Evolutionary conservation across 2,888 invertebrate genomes (phyloP).

Genomic region (Eretmocerus hayati): DNA sequence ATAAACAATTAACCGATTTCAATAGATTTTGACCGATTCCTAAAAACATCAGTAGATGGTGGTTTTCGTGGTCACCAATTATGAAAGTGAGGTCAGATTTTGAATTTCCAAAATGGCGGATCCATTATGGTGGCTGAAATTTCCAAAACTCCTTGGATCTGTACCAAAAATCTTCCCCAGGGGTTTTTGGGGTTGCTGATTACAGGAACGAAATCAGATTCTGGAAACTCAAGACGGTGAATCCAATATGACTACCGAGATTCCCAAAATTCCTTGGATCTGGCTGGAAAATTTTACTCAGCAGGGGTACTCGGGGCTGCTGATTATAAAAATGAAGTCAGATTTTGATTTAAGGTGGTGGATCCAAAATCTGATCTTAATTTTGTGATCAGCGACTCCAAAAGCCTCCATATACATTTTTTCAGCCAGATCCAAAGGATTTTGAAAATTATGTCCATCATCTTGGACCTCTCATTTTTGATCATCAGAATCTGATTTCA

Average conservation of each 20-base stretch:
- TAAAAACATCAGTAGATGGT: not conserved
- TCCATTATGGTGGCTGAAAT: not conserved
- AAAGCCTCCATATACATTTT: not conserved
- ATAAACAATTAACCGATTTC: no score
- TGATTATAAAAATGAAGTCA: not conserved
- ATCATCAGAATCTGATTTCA: not conserved
- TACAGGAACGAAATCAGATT: not conserved
- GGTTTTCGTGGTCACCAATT: not conserved
- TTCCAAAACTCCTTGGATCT: not conserved
- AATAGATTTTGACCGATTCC: no score
- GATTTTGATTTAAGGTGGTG: not conserved
- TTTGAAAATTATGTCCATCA: not conserved
- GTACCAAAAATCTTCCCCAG: not conserved
- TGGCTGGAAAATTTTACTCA: not conserved
- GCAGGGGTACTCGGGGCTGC: not conserved
- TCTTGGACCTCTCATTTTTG: not conserved
- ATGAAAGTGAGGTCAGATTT: not conserved
- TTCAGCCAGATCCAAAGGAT: not conserved
- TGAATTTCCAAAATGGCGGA: not conserved
- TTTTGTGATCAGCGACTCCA: not conserved
- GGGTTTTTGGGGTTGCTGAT: not conserved
- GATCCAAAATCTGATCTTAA: not conserved
- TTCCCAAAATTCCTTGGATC: not conserved
- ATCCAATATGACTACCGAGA: not conserved
- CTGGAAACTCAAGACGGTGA: not conserved